These are phyloP conservation scores for Desmophyllum pertusum DNA, from an alignment of 92 coral and sea anemone species.

Conservation along the genomic window DNA sequence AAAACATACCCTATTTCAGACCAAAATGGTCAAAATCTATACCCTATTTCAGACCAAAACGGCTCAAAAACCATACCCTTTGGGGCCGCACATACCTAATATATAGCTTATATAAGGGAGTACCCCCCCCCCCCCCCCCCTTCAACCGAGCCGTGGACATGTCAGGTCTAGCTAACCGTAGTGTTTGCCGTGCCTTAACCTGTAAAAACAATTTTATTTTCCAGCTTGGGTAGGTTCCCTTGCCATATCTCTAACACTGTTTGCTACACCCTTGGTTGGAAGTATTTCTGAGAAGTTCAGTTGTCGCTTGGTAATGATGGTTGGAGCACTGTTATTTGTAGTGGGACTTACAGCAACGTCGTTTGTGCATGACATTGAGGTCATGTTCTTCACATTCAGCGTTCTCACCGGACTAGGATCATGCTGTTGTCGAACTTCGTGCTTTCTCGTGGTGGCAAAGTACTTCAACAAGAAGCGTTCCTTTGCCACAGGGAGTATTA, in stretches of 20 bases:
- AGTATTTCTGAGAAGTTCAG: constrained; percentile 7
- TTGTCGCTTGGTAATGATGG: background rate
- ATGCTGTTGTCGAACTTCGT: constrained; percentile 18
- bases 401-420: constrained; percentile 23
- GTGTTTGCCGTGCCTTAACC: no score
- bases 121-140: no score
- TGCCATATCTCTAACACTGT: constrained; percentile 1
- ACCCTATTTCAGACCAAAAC: no score
- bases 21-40: no score
- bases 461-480: constrained; percentile 26
- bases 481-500: constrained; percentile 31
- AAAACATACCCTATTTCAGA: no score
- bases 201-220: background rate
- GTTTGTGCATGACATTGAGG: constrained; percentile 2
- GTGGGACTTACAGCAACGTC: constrained; percentile 24
- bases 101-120: no score
- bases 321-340: constrained; percentile 1
- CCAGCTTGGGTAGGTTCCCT: constrained; percentile 41
- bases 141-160: no score
- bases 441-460: constrained; percentile 31
- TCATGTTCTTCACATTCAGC: constrained; percentile 25
- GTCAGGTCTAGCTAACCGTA: no score
- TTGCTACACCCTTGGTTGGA: constrained; percentile 22
- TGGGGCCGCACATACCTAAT: no score
- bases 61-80: no score